These are phyloP conservation scores for Zele albiditarsus DNA, from an alignment of 2,888 invertebrate species.

Conservation along the genomic window DNA sequence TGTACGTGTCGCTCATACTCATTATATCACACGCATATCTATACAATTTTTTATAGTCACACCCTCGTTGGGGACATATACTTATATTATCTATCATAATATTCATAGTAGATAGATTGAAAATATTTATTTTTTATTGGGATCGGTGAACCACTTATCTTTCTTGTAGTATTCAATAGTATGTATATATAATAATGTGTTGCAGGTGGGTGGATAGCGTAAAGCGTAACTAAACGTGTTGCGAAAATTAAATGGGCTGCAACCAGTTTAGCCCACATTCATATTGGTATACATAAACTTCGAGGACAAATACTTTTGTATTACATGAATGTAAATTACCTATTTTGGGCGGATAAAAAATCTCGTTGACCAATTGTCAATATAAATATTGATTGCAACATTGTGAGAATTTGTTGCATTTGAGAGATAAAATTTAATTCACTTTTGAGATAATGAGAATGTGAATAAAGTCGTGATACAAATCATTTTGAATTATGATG, in stretches of 20 bases:
- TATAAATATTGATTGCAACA: not conserved
- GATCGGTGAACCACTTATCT: too few species aligned
- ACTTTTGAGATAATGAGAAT: not conserved
- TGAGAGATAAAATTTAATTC: not conserved
- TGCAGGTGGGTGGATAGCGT: conserved; percentile 7
- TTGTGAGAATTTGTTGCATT: too few species aligned
- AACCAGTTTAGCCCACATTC: not conserved
- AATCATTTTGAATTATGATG: not conserved
- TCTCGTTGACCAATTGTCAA: conserved; percentile 4
- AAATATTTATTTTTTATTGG: too few species aligned
- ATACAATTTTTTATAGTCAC: too few species aligned
- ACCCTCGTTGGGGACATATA: too few species aligned
- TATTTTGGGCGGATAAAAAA: not conserved
- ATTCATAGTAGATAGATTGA: too few species aligned
- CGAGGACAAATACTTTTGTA: not conserved
- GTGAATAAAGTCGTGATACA: not conserved
- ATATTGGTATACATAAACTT: not conserved
- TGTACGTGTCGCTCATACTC: too few species aligned
- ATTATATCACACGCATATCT: too few species aligned
- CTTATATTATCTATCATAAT: too few species aligned
- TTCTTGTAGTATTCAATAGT: too few species aligned
- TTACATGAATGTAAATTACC: not conserved
- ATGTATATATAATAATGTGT: conserved; percentile 7
- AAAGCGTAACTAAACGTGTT: conserved; percentile 3
- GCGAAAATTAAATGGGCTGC: conserved; percentile 17